phyloP scores from a whole-genome alignment of 2,113 vertebrate species.

The Larimichthys crocea region DNA sequence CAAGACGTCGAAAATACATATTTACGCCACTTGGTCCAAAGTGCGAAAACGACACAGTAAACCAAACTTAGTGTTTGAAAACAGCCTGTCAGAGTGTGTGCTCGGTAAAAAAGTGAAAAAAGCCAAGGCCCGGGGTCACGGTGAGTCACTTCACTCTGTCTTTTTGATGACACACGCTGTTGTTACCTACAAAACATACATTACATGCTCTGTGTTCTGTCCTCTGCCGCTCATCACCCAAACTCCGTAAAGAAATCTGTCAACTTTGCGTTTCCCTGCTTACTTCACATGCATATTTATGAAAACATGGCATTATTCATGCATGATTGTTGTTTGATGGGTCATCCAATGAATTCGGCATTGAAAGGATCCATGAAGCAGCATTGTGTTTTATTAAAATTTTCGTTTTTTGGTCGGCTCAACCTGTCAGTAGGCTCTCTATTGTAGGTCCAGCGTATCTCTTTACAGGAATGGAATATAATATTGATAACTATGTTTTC shows the following conservation, averaged over 20 bases:
- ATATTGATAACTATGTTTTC: too few species aligned
- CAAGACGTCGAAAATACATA: conserved; percentile 22
- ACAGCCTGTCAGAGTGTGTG: conserved; percentile 18
- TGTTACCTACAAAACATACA: neutral
- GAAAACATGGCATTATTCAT: neutral
- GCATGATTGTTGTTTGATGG: rapidly evolving
- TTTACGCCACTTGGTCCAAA: conserved; percentile 64
- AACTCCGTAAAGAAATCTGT: neutral
- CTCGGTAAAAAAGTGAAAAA: neutral
- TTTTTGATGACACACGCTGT: neutral
- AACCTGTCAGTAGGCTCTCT: too few species aligned
- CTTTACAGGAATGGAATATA: too few species aligned
- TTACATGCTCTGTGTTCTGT: neutral
- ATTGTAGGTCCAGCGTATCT: too few species aligned
- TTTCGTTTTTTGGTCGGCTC: neutral
- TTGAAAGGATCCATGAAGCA: too few species aligned
- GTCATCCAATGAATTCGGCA: neutral
- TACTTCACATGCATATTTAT: too few species aligned
- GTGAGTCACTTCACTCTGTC: conserved; percentile 48
- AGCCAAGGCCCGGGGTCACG: conserved; percentile 37
- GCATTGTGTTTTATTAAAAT: neutral
- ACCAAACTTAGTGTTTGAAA: conserved; percentile 7
- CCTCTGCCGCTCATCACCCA: neutral
- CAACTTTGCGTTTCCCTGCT: neutral
- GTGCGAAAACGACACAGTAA: conserved; percentile 32